These are phyloP conservation scores for Catamblyrhynchus diadema DNA, from an alignment of 2,797 vertebrate species.

Conservation along the genomic window DNA sequence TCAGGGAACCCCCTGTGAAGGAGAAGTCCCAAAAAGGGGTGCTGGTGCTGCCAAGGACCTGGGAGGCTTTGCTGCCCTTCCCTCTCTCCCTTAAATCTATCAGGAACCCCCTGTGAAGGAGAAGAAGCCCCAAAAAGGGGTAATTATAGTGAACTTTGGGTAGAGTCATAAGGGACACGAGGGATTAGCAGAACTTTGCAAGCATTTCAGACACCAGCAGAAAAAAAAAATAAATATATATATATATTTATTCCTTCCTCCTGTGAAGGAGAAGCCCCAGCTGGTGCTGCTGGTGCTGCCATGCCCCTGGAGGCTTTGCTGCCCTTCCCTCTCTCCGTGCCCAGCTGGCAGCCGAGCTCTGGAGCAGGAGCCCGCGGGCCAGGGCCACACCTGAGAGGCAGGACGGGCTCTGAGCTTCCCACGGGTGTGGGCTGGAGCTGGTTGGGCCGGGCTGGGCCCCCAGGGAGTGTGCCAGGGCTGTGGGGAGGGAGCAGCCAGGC, in stretches of 20 bases:
- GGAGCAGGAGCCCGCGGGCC: background rate
- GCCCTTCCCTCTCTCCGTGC: background rate
- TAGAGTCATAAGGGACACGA: background rate
- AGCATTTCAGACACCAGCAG: background rate
- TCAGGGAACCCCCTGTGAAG: background rate
- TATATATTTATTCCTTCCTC: too few relatives aligned
- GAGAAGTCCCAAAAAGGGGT: too few relatives aligned
- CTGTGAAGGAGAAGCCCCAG: too few relatives aligned
- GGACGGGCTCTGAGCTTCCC: conserved; percentile 21
- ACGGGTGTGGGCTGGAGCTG: conserved; percentile 54
- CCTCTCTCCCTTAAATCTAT: too few relatives aligned
- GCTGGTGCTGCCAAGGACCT: too few relatives aligned
- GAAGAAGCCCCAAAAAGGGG: too few relatives aligned
- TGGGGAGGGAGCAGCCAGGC: background rate
- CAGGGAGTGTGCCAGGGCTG: conserved; percentile 30
- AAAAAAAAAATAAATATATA: too few relatives aligned
- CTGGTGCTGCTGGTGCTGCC: background rate
- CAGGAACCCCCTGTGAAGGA: too few relatives aligned
- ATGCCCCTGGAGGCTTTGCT: background rate
- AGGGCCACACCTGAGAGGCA: conserved; percentile 54
- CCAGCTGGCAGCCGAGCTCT: background rate
- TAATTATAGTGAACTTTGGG: background rate
- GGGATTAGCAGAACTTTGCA: background rate
- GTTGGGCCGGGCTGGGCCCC: conserved; percentile 13
- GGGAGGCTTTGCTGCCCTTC: too few relatives aligned